Evolutionary conservation across 1,140 invertebrate genomes (phyloP), one percentile per base, ranked within the genome.

Genomic region (Apis dorsata): DNA sequence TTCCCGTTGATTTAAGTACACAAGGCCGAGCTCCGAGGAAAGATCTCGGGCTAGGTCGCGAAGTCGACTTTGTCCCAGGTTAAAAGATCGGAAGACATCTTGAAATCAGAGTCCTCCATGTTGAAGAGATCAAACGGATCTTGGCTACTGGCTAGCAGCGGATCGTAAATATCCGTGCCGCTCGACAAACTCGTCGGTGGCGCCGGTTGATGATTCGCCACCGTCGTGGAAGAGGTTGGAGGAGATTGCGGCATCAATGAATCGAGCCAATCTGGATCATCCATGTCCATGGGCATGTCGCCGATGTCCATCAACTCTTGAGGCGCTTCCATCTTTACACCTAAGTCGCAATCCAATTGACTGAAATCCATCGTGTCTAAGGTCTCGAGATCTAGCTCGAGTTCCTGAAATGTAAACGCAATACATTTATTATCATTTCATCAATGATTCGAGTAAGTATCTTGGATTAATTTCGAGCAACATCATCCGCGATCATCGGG

Each of bases 261-360:
- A 78, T 97, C 96, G 65, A 97, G 91, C 96, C 96, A 97, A 88
- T 96, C 96, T 0, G 95, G 94, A 86, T 95, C 95, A 85, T 97
- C 96, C 92, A 97, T 96, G 86, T 96, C 96, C 95, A 96, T 96
- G 0, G 95, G 94, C 89, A 95, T 94, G 19, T 94, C 93, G 15
- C 92, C 92, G 11, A 94, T 93, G 65, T 94, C 94, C 92, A 93
- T 94, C 9, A 94, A 79, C 79, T 95, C 94, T 70, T 92, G 91
- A 0, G 90, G 89, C 0, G 90, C 79, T 83, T 93, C 92, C 90
- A 93, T 93, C 78, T 94, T 93, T 0, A 93, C 91, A 7, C 91
- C 93, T 1, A 94, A 85, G 68, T 95, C 94, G 81, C 94, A 95
- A 3, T 95, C 94, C 17, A 95, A 86, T 77, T 95, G 94, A 59